Percentiles rank a stretch among this genome's conserved stretches.
Conservation (phyloP, 23 tunicate genomes). For the Oikopleura dioica region DNA sequence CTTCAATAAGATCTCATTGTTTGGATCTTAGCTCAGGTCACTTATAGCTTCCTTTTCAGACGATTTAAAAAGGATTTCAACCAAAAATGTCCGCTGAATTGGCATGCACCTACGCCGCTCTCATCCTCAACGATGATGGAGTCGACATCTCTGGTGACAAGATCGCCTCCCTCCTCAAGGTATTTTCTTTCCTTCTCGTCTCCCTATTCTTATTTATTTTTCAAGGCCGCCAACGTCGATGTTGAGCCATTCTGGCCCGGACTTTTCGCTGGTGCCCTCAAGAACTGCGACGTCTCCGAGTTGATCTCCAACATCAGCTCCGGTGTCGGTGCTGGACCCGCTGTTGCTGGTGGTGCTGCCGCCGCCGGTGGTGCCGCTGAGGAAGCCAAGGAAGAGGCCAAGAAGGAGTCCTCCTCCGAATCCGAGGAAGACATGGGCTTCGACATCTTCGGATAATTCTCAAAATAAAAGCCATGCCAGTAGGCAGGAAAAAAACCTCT, state of each 20-base stretch:
- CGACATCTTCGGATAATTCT: background rate
- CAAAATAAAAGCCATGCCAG: background rate
- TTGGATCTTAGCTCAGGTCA: no score
- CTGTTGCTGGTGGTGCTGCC: background rate
- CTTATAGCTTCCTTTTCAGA: background rate
- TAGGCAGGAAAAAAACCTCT: no score
- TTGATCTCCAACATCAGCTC: slow-evolving; percentile 10
- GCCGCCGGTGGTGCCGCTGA: background rate
- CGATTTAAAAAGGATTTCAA: background rate
- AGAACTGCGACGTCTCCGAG: background rate
- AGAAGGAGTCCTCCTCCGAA: background rate
- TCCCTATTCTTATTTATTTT: background rate
- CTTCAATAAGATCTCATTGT: no score
- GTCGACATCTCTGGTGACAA: background rate
- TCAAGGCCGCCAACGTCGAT: slow-evolving; percentile 2
- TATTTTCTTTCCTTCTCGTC: background rate
- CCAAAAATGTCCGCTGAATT: background rate
- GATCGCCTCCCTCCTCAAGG: background rate
- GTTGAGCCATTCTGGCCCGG: slow-evolving; percentile 11
- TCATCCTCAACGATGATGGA: background rate
- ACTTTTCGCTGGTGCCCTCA: slow-evolving; percentile 3
- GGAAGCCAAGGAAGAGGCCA: background rate
- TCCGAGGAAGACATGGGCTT: slow-evolving; percentile 12
- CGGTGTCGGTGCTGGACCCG: background rate
- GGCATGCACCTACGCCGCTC: background rate